phyloP scores from a whole-genome alignment of 2,797 vertebrate species.

The Eupleurogrammus muticus region DNA sequence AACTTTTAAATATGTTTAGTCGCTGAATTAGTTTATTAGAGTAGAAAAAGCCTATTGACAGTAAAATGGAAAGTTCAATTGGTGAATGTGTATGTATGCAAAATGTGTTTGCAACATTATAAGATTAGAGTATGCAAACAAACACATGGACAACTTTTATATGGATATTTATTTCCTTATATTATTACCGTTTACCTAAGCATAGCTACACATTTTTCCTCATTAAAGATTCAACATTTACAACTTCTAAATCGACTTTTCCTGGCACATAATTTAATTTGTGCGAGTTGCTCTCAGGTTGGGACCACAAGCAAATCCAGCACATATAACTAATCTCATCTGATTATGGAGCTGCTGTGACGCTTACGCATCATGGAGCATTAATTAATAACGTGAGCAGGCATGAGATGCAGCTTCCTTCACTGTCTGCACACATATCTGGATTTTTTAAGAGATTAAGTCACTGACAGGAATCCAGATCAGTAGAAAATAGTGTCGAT shows the following conservation, averaged over 20 bases:
- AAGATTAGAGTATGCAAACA: not conserved
- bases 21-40: too few species aligned
- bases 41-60: not conserved
- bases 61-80: not conserved
- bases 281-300: conserved; percentile 17
- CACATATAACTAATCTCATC: conserved; percentile 58
- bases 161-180: not conserved
- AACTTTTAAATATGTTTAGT: not conserved
- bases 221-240: too few species aligned
- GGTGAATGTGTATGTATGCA: not conserved
- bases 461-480: not conserved
- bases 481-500: not conserved
- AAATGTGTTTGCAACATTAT: not conserved
- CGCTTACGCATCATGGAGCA: not conserved
- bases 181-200: too few species aligned
- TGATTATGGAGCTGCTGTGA: conserved; percentile 51
- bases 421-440: not conserved
- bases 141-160: not conserved
- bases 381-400: conserved; percentile 35
- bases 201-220: not conserved
- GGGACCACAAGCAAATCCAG: conserved; percentile 31
- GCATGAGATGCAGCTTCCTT: conserved; percentile 33
- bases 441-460: conserved; percentile 8
- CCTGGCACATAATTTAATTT: not conserved
- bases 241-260: not conserved